Evolutionary conservation across 2,888 invertebrate genomes (phyloP).

Genomic region (Metopia argyrocephala): DNA sequence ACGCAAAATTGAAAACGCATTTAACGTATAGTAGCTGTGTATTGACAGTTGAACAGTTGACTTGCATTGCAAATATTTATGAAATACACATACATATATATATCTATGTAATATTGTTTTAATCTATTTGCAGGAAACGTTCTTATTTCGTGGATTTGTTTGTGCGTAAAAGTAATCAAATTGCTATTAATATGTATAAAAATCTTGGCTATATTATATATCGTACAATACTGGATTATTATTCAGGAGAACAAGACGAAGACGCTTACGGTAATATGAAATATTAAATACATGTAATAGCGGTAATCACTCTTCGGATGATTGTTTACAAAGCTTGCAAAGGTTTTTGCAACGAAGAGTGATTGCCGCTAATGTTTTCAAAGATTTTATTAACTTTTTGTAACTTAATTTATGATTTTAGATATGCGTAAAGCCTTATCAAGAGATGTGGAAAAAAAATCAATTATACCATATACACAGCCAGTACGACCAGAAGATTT

Average conservation of each 20-base stretch:
- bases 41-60: no score
- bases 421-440: constrained; percentile 99
- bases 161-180: constrained; percentile 97
- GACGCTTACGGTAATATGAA: constrained; percentile 93
- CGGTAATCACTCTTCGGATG: neutral
- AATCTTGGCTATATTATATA: constrained; percentile 98
- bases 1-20: no score
- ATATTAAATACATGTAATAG: neutral
- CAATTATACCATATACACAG: constrained; percentile 94
- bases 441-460: constrained; percentile 93
- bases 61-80: no score
- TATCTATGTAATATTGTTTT: neutral
- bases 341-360: no score
- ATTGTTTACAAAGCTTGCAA: no score
- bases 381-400: neutral
- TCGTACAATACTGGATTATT: constrained; percentile 97
- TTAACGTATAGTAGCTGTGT: no score
- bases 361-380: no score
- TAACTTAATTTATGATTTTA: constrained; percentile 79
- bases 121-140: constrained; percentile 86
- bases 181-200: constrained; percentile 98
- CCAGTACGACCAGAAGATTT: constrained; percentile 92
- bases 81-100: no score
- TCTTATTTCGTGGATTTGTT: constrained; percentile 99
- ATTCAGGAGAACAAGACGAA: constrained; percentile 98